Conservation (phyloP, 2,797 vertebrate genomes). For the Molossus alvarezi region DNA sequence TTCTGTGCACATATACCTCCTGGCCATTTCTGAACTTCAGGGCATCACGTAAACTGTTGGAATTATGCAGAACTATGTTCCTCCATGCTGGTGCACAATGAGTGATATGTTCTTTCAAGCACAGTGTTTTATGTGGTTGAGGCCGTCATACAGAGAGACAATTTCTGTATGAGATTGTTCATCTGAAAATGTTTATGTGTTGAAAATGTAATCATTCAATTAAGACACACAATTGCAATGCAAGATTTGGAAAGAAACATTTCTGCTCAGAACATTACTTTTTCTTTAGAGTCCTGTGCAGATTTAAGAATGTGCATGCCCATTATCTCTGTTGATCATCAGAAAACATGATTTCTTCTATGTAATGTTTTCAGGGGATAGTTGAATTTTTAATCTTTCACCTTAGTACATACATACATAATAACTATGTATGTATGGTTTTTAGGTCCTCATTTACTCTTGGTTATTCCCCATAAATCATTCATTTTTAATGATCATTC, state of each 20-base stretch:
- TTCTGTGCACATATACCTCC: not conserved
- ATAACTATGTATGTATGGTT: not conserved
- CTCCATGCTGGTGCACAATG: not conserved
- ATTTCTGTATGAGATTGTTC: constrained; percentile 6
- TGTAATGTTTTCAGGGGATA: not conserved
- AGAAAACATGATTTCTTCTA: not conserved
- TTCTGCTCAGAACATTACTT: not conserved
- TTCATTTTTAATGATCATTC: not conserved
- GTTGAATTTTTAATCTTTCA: not conserved
- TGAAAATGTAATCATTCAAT: constrained; percentile 5
- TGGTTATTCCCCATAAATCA: not conserved
- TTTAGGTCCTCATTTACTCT: not conserved
- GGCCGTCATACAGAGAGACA: not conserved
- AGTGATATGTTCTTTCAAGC: not conserved
- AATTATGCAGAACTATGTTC: not conserved
- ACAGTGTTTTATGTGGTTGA: not conserved
- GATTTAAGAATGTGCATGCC: constrained; percentile 24
- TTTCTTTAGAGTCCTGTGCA: not conserved
- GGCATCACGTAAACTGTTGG: not conserved
- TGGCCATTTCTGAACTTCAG: not conserved
- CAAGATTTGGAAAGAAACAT: constrained; percentile 3
- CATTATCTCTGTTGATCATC: not conserved
- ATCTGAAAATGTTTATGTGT: not conserved
- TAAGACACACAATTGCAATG: not conserved
- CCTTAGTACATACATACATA: not conserved